Evolutionary conservation across 2,888 invertebrate species (phyloP).

Genomic region (Athripsodes cinereus): DNA sequence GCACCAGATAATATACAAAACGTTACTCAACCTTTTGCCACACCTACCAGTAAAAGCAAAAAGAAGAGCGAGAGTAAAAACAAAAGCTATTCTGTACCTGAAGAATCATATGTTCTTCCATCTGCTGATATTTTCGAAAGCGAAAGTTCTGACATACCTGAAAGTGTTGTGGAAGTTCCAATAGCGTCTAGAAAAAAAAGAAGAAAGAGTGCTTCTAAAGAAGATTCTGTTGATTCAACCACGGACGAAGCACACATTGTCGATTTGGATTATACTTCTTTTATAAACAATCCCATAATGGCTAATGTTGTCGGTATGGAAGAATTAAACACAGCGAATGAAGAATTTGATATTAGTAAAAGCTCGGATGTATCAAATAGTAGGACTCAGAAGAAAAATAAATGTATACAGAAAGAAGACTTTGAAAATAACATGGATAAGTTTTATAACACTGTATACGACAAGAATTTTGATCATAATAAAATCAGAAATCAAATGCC

Average conservation of each 20-base stretch:
- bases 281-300: slow-evolving; percentile 20
- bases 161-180: slow-evolving; percentile 34
- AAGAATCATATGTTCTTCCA: slow-evolving; percentile 40
- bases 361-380: neutral
- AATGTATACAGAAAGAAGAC: neutral
- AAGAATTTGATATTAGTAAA: neutral
- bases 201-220: slow-evolving; percentile 6
- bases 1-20: neutral
- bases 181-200: slow-evolving; percentile 10
- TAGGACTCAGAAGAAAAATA: neutral
- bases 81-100: slow-evolving; percentile 39
- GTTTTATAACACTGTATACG: slow-evolving; percentile 37
- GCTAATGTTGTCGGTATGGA: slow-evolving; percentile 30
- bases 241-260: neutral
- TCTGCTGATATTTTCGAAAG: slow-evolving; percentile 53
- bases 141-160: slow-evolving; percentile 47
- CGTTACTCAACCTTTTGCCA: slow-evolving; percentile 35
- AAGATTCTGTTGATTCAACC: slow-evolving; percentile 7
- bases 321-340: slow-evolving; percentile 30
- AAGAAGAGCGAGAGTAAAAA: slow-evolving; percentile 32
- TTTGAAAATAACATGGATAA: slow-evolving; percentile 28
- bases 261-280: neutral
- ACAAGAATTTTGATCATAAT: slow-evolving; percentile 54
- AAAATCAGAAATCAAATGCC: slow-evolving; percentile 58
- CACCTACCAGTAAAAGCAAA: slow-evolving; percentile 46